Evolutionary conservation across 2,888 invertebrate species (phyloP), one percentile per base, ranked within the genome.

Genomic region (Diaphora mendica): DNA sequence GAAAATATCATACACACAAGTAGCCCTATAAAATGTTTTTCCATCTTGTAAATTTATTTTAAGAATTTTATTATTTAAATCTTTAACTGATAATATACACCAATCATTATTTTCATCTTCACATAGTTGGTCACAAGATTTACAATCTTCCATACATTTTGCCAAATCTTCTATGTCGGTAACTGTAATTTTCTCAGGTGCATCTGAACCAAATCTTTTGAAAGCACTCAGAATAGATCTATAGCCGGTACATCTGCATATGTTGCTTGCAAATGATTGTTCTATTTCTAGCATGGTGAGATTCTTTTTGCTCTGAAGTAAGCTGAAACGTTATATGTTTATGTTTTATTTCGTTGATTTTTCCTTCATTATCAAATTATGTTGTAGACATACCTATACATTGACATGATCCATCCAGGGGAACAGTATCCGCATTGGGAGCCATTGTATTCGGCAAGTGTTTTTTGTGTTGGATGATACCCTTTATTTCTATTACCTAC

Each of bases 231-330:
- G 88, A 72, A 98, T 98, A 2, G 98, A 96, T 15, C 98, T 95
- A 83, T 97, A 98, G 0, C 98, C 98, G 0, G 98, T 98, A 86
- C 98, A 98, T 65, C 98, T 96, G 80, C 98, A 98, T n/a, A 97
- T 96, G 81, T 98, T 97, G 75, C 97, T 97, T 23, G 97, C 98
- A 79, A 98, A 97, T 0, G 97, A 96, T 81, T 97, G 96, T 87
- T 98, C 98, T 66, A 98, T 96, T 85, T 97, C 97, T 51, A 84
- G 75, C 79, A 83, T 83, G 0, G 85, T 84, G 44, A 87, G 68
- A 7, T 85, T 73, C 13, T 39, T 77, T 72, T 77, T 80, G 33
- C 72, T 83, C 70, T 77, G 68, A 9, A 83, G 82, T 0, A 83
- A 68, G 65, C 82, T 83, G 76, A 78, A 9, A 70, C 33, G 44